These are phyloP conservation scores for Nasonia longicornis DNA, from an alignment of 1,140 invertebrate species.

Conservation along the genomic window DNA sequence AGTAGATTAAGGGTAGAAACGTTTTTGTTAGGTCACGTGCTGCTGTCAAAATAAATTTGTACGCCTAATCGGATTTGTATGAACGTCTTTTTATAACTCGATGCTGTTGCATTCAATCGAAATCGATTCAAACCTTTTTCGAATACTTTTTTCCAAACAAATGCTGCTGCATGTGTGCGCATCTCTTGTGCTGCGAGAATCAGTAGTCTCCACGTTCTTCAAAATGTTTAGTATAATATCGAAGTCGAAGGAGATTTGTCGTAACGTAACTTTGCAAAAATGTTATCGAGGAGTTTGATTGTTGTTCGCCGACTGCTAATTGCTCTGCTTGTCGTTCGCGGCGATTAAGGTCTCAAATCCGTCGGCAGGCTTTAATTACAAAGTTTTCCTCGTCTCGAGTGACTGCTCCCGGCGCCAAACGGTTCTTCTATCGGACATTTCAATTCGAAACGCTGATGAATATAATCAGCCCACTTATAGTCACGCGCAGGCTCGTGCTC, in stretches of 20 bases:
- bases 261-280: slow-evolving; percentile 62
- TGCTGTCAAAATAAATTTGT: slow-evolving; percentile 65
- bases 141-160: not conserved
- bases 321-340: slow-evolving; percentile 51
- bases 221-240: too few relatives aligned
- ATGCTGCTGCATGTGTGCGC: not conserved
- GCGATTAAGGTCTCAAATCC: slow-evolving; percentile 45
- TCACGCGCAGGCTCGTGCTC: not conserved
- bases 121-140: slow-evolving; percentile 2
- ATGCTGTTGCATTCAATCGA: slow-evolving; percentile 16
- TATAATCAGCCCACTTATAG: slow-evolving; percentile 9
- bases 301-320: slow-evolving; percentile 55
- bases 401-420: slow-evolving; percentile 32
- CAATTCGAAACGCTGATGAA: slow-evolving; percentile 32
- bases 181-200: not conserved
- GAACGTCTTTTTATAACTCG: slow-evolving; percentile 48
- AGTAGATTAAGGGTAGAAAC: slow-evolving; percentile 60
- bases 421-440: slow-evolving; percentile 35
- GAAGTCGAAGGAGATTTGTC: too few relatives aligned
- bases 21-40: slow-evolving; percentile 68
- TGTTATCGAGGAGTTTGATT: slow-evolving; percentile 65
- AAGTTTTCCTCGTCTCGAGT: slow-evolving; percentile 58
- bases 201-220: too few relatives aligned
- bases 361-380: slow-evolving; percentile 58
- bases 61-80: slow-evolving; percentile 60